These are phyloP conservation scores for Anthoptus insignis DNA, from an alignment of 2,888 invertebrate species.

Conservation along the genomic window DNA sequence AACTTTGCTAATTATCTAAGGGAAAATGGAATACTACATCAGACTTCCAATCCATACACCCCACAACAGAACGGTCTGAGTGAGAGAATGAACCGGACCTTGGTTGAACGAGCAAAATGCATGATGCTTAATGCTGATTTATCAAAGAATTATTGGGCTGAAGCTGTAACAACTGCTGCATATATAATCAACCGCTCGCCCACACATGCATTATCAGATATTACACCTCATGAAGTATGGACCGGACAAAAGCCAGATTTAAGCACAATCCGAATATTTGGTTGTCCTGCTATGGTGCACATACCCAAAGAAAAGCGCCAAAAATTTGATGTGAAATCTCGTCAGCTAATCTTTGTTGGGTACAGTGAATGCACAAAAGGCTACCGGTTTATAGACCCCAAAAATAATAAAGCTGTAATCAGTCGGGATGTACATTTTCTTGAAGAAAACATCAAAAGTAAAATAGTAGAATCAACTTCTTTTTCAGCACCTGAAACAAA, in stretches of 20 bases:
- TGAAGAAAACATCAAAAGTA: not conserved
- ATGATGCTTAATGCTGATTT: slow-evolving; percentile 37
- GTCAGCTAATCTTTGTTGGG: slow-evolving; percentile 56
- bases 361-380: slow-evolving; percentile 52
- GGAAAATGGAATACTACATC: slow-evolving; percentile 52
- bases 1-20: slow-evolving; percentile 48
- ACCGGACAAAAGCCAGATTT: slow-evolving; percentile 55
- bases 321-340: slow-evolving; percentile 58
- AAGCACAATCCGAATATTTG: slow-evolving; percentile 62
- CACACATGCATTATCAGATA: slow-evolving; percentile 28
- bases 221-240: slow-evolving; percentile 61
- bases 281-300: slow-evolving; percentile 57
- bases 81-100: slow-evolving; percentile 51
- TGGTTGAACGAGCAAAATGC: slow-evolving; percentile 41
- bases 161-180: slow-evolving; percentile 51
- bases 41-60: slow-evolving; percentile 50
- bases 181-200: slow-evolving; percentile 44
- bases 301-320: slow-evolving; percentile 55
- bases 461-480: slow-evolving; percentile 9
- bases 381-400: slow-evolving; percentile 37
- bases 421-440: slow-evolving; percentile 11
- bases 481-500: too few species aligned
- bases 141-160: slow-evolving; percentile 53
- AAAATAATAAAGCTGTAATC: slow-evolving; percentile 28
- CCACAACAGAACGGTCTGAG: slow-evolving; percentile 59